Conservation (phyloP, 1,140 invertebrate genomes). For the Panagrolaimus sp. region DNA sequence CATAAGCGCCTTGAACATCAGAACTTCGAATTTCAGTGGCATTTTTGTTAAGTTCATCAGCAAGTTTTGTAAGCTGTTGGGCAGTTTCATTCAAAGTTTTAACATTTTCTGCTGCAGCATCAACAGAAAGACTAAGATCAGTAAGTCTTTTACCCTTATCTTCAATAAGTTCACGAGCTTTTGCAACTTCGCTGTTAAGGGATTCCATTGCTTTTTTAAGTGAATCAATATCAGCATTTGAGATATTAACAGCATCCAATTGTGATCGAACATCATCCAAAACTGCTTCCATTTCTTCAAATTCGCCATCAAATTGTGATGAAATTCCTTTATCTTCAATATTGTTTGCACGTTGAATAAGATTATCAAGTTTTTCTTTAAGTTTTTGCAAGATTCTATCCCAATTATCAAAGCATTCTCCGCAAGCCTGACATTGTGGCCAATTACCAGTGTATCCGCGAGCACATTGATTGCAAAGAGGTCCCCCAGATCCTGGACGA, state of each 20-base stretch:
- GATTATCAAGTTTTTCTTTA: slow-evolving; percentile 40
- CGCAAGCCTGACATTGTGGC: slow-evolving; percentile 84
- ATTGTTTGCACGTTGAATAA: slow-evolving; percentile 54
- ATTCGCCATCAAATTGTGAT: slow-evolving; percentile 56
- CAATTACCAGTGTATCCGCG: slow-evolving; percentile 83
- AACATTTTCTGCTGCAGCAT: slow-evolving; percentile 43
- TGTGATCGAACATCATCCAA: slow-evolving; percentile 43
- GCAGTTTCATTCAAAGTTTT: slow-evolving; percentile 41
- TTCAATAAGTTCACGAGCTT: slow-evolving; percentile 36
- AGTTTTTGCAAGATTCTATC: slow-evolving; percentile 77
- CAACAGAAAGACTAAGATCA: slow-evolving; percentile 39
- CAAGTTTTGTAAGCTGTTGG: slow-evolving; percentile 32
- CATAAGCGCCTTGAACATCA: slow-evolving; percentile 55
- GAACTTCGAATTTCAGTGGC: slow-evolving; percentile 49
- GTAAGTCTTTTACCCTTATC: slow-evolving; percentile 45
- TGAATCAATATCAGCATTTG: slow-evolving; percentile 48
- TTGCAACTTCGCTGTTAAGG: slow-evolving; percentile 40
- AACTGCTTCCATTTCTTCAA: slow-evolving; percentile 52
- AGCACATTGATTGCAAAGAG: slow-evolving; percentile 88
- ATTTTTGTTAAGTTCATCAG: slow-evolving; percentile 47
- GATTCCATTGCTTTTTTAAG: slow-evolving; percentile 34
- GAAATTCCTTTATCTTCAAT: slow-evolving; percentile 60
- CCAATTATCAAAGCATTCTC: slow-evolving; percentile 99
- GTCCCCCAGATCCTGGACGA: slow-evolving; percentile 80
- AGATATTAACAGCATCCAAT: slow-evolving; percentile 52